These are phyloP conservation scores for Pyrrhosoma nymphula DNA, from an alignment of 2,888 invertebrate species.

Conservation along the genomic window DNA sequence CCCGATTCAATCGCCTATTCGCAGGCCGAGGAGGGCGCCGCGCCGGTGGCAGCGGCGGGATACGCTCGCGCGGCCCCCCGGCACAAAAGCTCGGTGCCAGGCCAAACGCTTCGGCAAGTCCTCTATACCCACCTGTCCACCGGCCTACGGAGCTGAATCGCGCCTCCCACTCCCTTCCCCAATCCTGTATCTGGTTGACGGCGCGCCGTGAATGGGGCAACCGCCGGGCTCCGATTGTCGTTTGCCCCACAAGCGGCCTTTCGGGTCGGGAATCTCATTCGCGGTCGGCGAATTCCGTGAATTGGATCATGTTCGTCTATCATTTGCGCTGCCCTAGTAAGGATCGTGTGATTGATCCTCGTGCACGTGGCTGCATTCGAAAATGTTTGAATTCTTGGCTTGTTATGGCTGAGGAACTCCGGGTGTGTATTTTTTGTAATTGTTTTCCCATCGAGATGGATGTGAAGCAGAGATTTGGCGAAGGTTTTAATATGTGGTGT, in stretches of 20 bases:
- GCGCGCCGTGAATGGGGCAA: background rate
- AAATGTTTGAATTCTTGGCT: too few species aligned
- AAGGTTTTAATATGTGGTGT: too few species aligned
- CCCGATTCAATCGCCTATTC: background rate
- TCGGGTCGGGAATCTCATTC: background rate
- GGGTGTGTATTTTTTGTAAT: too few species aligned
- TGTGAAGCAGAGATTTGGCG: too few species aligned
- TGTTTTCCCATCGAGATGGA: too few species aligned
- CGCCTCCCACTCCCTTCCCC: background rate
- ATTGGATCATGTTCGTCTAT: background rate
- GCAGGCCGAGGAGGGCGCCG: background rate
- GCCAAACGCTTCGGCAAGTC: background rate
- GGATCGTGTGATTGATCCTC: too few species aligned
- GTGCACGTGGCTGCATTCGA: too few species aligned
- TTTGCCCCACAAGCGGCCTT: background rate
- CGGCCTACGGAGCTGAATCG: background rate
- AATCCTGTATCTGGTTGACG: background rate
- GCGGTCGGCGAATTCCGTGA: background rate
- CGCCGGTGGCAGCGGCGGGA: background rate
- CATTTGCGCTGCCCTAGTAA: background rate
- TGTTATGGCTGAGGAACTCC: too few species aligned
- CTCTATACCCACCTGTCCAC: background rate
- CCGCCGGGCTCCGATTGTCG: background rate
- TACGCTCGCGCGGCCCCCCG: background rate
- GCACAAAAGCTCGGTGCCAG: background rate